Conservation (phyloP, 2,113 vertebrate genomes). For the Rhynchomys soricoides region DNA sequence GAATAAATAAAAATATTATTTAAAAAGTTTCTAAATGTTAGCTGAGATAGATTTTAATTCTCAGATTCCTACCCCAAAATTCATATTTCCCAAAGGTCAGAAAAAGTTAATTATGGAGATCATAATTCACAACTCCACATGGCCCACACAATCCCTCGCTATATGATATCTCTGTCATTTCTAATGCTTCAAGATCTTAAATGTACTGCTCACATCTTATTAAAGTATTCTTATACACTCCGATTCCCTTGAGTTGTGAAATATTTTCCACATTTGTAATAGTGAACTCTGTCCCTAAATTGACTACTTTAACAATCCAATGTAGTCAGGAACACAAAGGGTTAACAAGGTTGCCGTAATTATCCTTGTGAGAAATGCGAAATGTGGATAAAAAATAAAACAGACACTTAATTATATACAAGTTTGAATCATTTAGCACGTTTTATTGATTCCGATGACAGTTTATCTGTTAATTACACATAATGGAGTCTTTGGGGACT, state of each 20-base stretch:
- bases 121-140: not conserved
- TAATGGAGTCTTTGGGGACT: conserved; percentile 88
- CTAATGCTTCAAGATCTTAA: not conserved
- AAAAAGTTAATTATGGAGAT: not conserved
- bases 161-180: not conserved
- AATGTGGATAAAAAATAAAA: conserved; percentile 79
- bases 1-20: not conserved
- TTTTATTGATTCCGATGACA: conserved; percentile 91
- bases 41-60: not conserved
- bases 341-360: conserved; percentile 81
- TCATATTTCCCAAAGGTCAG: not conserved
- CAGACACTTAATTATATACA: conserved; percentile 89
- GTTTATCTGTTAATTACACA: conserved; percentile 90
- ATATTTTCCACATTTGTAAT: conserved; percentile 63
- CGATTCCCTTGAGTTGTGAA: conserved; percentile 45
- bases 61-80: not conserved
- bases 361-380: conserved; percentile 84
- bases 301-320: conserved; percentile 64
- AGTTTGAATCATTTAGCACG: conserved; percentile 90
- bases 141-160: not conserved
- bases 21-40: not conserved
- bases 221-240: not conserved
- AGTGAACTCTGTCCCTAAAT: conserved; percentile 53
- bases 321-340: conserved; percentile 74
- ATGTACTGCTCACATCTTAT: not conserved